These are phyloP conservation scores for Tragulus kanchil DNA, from an alignment of 2,113 vertebrate genomes.

Conservation along the genomic window DNA sequence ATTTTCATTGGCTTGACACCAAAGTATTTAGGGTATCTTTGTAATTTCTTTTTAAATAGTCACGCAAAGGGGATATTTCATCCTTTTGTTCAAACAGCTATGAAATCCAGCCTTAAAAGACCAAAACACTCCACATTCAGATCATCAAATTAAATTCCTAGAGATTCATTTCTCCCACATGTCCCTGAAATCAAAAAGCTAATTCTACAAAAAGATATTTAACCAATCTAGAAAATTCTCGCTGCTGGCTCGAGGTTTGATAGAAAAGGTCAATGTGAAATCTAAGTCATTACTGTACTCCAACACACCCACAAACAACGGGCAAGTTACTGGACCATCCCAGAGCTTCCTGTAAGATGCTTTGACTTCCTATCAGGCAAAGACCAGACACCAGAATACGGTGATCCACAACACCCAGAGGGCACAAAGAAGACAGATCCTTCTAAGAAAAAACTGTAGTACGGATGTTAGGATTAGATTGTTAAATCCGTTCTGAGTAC, in stretches of 20 bases:
- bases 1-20: not conserved
- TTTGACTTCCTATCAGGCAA: slow-evolving; percentile 15
- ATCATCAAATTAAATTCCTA: slow-evolving; percentile 46
- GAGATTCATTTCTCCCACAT: not conserved
- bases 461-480: not conserved
- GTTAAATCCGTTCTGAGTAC: not conserved
- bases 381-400: not conserved
- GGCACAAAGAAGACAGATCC: not conserved
- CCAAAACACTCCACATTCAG: slow-evolving; percentile 9
- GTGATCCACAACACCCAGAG: not conserved
- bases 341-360: not conserved
- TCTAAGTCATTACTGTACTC: not conserved
- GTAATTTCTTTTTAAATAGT: slow-evolving; percentile 7
- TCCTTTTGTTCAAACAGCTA: slow-evolving; percentile 30
- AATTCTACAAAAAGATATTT: slow-evolving; percentile 28
- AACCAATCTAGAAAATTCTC: slow-evolving; percentile 9
- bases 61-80: not conserved
- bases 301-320: not conserved
- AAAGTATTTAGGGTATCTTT: not conserved
- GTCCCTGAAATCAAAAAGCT: slow-evolving; percentile 18
- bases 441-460: slow-evolving; percentile 39
- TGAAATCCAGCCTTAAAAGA: slow-evolving; percentile 38
- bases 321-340: not conserved
- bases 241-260: slow-evolving; percentile 5
- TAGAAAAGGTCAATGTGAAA: slow-evolving; percentile 22